These are phyloP conservation scores for Loripinus fragilis DNA, from an alignment of 2,888 invertebrate genomes.

Conservation along the genomic window DNA sequence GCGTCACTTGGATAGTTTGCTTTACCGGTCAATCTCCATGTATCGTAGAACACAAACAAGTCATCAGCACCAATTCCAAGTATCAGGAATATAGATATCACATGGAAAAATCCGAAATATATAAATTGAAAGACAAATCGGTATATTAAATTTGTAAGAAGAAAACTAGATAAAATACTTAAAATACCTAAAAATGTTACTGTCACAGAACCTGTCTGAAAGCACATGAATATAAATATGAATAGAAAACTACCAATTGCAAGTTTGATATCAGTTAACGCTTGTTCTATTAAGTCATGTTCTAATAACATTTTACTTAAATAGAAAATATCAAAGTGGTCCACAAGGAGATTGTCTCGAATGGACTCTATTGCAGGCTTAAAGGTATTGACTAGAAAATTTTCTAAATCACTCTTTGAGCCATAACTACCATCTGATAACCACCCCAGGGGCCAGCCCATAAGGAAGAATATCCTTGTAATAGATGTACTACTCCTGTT, in stretches of 20 bases:
- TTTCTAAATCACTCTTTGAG: slow-evolving; percentile 31
- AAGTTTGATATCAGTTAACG: slow-evolving; percentile 66
- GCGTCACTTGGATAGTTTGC: slow-evolving; percentile 64
- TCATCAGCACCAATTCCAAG: slow-evolving; percentile 82
- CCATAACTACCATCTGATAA: slow-evolving; percentile 32
- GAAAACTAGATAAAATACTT: slow-evolving; percentile 65
- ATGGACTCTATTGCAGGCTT: slow-evolving; percentile 60
- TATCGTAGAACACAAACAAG: slow-evolving; percentile 80
- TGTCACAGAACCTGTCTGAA: slow-evolving; percentile 62
- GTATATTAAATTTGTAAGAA: slow-evolving; percentile 72
- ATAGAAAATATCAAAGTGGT: slow-evolving; percentile 57
- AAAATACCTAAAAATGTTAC: slow-evolving; percentile 64
- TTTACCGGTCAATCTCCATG: slow-evolving; percentile 75
- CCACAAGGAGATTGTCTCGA: slow-evolving; percentile 51
- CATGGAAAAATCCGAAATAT: slow-evolving; percentile 81
- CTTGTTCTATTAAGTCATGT: slow-evolving; percentile 63
- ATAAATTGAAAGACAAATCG: slow-evolving; percentile 63
- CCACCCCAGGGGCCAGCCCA: slow-evolving; percentile 63
- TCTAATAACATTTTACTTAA: slow-evolving; percentile 61
- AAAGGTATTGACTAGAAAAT: slow-evolving; percentile 48
- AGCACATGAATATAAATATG: slow-evolving; percentile 73
- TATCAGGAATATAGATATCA: slow-evolving; percentile 80
- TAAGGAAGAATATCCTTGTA: slow-evolving; percentile 55
- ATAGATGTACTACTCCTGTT: slow-evolving; percentile 36
- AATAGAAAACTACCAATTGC: slow-evolving; percentile 73